Percentiles rank a stretch among this genome's conserved stretches.
Evolutionary conservation across 23 tunicate species (phyloP).

Genomic region (Ciona savignyi): DNA sequence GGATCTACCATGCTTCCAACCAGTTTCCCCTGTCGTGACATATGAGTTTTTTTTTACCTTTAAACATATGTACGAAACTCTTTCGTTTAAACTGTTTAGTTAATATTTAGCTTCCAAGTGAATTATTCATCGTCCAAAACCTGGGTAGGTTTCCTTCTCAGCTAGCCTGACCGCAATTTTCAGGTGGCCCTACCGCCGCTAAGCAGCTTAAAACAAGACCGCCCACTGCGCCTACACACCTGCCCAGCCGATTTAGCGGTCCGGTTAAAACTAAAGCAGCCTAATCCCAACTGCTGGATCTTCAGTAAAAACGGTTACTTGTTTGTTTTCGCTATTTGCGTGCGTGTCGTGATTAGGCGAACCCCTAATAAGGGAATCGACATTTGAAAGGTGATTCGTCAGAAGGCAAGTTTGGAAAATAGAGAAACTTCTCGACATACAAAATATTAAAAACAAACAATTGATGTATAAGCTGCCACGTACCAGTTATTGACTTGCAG

Average conservation of each 20-base stretch:
- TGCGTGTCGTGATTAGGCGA: neutral
- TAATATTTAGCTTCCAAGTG: neutral
- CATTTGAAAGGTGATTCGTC: no score
- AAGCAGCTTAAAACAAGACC: neutral
- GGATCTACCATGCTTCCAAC: no score
- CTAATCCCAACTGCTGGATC: neutral
- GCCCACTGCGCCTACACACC: neutral
- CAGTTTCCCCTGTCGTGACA: no score
- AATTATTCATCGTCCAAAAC: neutral
- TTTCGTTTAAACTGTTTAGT: neutral
- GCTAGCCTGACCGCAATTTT: neutral
- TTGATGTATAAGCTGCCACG: no score
- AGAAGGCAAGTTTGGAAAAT: no score
- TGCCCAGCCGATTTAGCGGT: neutral
- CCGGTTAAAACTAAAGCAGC: neutral
- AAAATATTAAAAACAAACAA: no score
- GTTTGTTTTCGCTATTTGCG: neutral
- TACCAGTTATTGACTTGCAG: slow-evolving; percentile 99
- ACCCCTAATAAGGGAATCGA: no score
- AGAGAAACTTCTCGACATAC: no score
- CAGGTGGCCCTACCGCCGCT: neutral
- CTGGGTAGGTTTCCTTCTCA: neutral
- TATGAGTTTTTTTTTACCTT: no score
- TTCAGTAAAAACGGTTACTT: neutral
- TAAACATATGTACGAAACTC: no score